Percentiles rank a stretch among this genome's conserved stretches.
These are phyloP conservation scores for Ardeotis arabs DNA, from an alignment of 2,113 vertebrate species.

Conservation along the genomic window DNA sequence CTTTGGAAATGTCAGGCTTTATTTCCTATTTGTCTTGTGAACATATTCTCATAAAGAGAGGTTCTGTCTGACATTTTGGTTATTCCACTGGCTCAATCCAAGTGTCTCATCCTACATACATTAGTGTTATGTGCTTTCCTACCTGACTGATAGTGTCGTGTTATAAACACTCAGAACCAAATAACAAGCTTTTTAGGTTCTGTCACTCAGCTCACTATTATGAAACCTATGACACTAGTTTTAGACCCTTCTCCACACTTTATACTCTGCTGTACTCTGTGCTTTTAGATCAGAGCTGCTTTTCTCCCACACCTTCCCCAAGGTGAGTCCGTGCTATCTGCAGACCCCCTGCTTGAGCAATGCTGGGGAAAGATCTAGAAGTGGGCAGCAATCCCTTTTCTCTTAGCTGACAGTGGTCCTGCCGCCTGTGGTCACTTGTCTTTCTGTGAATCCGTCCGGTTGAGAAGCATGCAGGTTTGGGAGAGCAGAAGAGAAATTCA, in stretches of 20 bases:
- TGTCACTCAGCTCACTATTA: background rate
- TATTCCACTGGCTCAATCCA: background rate
- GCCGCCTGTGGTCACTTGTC: background rate
- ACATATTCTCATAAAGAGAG: background rate
- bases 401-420: background rate
- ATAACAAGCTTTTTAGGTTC: background rate
- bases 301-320: background rate
- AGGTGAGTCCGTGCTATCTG: background rate
- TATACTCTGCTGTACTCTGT: background rate
- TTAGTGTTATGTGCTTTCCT: background rate
- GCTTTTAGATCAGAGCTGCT: background rate
- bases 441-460: background rate
- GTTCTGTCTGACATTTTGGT: background rate
- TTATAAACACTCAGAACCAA: background rate
- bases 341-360: background rate
- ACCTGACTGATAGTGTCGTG: background rate
- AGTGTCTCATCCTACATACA: background rate
- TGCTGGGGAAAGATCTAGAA: background rate
- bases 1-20: background rate
- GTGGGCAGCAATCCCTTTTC: background rate
- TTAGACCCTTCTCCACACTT: background rate
- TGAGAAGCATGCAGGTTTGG: background rate
- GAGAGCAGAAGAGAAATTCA: background rate
- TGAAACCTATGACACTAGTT: background rate
- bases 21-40: background rate